Base-by-base conservation (phyloP, 1,140 invertebrate genomes). In the Panagrolaimus sp. region DNA sequence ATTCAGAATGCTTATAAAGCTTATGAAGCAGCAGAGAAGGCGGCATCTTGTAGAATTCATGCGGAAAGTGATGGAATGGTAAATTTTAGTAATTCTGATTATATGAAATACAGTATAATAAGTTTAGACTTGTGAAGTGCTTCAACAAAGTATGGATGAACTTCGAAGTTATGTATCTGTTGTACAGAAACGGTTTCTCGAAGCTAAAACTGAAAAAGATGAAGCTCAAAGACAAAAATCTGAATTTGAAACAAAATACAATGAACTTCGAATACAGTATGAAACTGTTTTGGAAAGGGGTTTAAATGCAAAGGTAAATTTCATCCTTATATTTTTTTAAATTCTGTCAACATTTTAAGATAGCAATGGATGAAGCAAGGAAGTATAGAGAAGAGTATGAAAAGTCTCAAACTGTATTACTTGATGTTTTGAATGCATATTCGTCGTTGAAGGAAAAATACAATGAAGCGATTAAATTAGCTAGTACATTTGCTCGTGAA, bases 1-100 rank as follows among this genome's bases (percentile, higher is more conserved):
- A 58, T 58, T 3, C 52, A 58, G 8, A 58, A 58, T 58, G 52
- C 52, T 10, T 28, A 58, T 58, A 58, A 26, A 28, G 52, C 52
- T 58, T 58, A 58, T 21, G 52, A 21, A 26, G 52, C 52, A 0
- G 52, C 52, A 28, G 52, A 58, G 52, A 58, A 58, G 17, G 52
- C 52, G 5, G 21, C 52, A 17, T 26, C 21, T 58, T 58, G 52
- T 58, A 12, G 52, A 10, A 21, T 58, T n/a, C 52, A 58, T 17
- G 52, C 12, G 15, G 52, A 58, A 58, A 28, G 10, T 3, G 28
- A 28, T 58, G 52, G 52, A n/a, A 26, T 28, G 21, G 52, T 58
- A 21, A 58, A 28, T 21, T 5, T n/a, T 58, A 1, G 0, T 17
- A 21, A 24, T 9, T 0, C 21, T 8, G 14, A 21, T 21, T 52